Evolutionary conservation across 2,888 invertebrate genomes (phyloP), one percentile per base, ranked within the genome.

Genomic region (Sialis fuliginosa): DNA sequence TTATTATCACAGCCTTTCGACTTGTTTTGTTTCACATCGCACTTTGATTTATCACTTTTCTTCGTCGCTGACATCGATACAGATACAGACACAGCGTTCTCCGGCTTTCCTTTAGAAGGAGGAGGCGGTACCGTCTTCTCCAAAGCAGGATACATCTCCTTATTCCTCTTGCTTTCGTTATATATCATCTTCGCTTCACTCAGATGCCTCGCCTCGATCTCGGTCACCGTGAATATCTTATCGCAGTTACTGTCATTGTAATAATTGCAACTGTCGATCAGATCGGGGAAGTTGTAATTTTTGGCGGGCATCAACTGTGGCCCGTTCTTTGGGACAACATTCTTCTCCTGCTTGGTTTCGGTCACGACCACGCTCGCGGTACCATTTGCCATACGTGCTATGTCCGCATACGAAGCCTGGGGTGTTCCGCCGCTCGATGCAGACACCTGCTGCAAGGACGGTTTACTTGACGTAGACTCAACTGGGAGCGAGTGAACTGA

Each of bases 401-500:
- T 88, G 58, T 87, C 88, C 1, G 88, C 88, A 66, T 88, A 89
- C 9, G 86, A 86, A 42, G 74, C 76, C 57, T 69, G 70, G 9
- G 70, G 70, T 37, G 71, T 63, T 48, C 62, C 62, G 58, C 68
- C 55, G 57, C 65, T 56, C 53, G 63, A 55, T 53, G 57, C 52
- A 55, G 63, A 46, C 54, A 52, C 52, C 53, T 51, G 53, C 44
- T 48, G 53, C 53, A 52, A 49, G 53, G 42, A 49, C 40, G 46
- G 42, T 44, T 50, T 54, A 50, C 53, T 48, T 49, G 50, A 52
- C 39, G 55, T 49, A 22, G 53, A 52, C 44, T 72, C 71, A 42
- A 81, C 76, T 31, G 87, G 87, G 58, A 87, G 69, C 54, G 88
- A 88, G 67, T 87, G 86, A 54, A 87, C 84, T 10, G 87, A 87